Evolutionary conservation across 2,797 vertebrate species (phyloP).

Genomic region (Chrosomus eos): DNA sequence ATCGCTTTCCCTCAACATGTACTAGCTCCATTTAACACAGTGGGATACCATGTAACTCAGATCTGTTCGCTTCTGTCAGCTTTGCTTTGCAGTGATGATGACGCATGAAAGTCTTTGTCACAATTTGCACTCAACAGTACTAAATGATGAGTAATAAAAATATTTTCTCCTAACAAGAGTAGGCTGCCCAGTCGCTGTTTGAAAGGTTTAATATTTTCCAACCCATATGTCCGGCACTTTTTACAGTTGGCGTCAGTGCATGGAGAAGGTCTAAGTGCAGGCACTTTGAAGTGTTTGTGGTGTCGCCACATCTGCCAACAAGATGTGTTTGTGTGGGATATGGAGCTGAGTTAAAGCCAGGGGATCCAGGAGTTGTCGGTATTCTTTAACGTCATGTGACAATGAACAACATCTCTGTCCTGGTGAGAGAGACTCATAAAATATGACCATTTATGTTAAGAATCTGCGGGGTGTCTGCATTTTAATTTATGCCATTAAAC

Average conservation of each 20-base stretch:
- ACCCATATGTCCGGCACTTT: slow-evolving; percentile 89
- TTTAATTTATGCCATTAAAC: neutral
- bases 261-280: slow-evolving; percentile 91
- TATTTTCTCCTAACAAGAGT: slow-evolving; percentile 36
- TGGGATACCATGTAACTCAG: slow-evolving; percentile 11
- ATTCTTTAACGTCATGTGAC: slow-evolving; percentile 92
- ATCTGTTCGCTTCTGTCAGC: slow-evolving; percentile 24
- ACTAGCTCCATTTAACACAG: slow-evolving; percentile 45
- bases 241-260: slow-evolving; percentile 98
- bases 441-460: neutral
- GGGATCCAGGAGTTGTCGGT: slow-evolving; percentile 73
- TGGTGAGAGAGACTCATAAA: slow-evolving; percentile 44
- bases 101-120: slow-evolving; percentile 14
- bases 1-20: neutral
- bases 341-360: slow-evolving; percentile 65
- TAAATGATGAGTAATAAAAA: slow-evolving; percentile 45
- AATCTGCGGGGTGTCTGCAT: slow-evolving; percentile 5
- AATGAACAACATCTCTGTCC: slow-evolving; percentile 83
- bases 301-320: slow-evolving; percentile 97
- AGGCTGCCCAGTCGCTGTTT: slow-evolving; percentile 58
- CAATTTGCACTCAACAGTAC: slow-evolving; percentile 11
- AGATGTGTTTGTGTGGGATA: slow-evolving; percentile 84
- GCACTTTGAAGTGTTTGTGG: slow-evolving; percentile 97
- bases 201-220: slow-evolving; percentile 93
- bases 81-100: slow-evolving; percentile 6